phyloP scores from a whole-genome alignment of 2,797 vertebrate genomes.

The Malacoctenus gilli region DNA sequence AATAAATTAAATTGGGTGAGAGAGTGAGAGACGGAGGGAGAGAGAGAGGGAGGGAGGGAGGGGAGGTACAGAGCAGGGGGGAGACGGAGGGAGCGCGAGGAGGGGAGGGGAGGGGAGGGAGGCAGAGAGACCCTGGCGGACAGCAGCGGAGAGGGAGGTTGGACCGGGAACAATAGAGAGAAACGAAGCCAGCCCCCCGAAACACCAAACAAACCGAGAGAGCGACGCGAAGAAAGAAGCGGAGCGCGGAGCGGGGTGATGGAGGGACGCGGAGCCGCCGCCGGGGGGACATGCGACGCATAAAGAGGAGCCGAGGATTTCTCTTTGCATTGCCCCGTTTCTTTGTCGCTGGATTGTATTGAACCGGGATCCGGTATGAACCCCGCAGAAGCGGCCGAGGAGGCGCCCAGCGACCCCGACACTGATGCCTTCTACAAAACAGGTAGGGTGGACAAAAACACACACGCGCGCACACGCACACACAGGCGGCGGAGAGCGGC shows the following conservation, averaged over 20 bases:
- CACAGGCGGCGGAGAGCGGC: too few relatives aligned
- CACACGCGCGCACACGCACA: too few relatives aligned
- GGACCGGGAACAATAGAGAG: slow-evolving; percentile 79
- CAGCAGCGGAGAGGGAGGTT: slow-evolving; percentile 65
- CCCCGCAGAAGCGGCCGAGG: slow-evolving; percentile 81
- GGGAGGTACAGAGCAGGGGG: not conserved
- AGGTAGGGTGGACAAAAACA: slow-evolving; percentile 60
- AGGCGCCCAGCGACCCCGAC: slow-evolving; percentile 89
- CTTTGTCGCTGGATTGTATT: slow-evolving; percentile 57
- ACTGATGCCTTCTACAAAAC: slow-evolving; percentile 86
- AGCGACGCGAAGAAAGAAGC: slow-evolving; percentile 25
- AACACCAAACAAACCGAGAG: slow-evolving; percentile 51
- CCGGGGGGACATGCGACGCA: slow-evolving; percentile 55
- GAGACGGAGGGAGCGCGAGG: slow-evolving; percentile 16
- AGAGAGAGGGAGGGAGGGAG: not conserved
- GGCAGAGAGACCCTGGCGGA: slow-evolving; percentile 68
- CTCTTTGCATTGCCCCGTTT: too few relatives aligned
- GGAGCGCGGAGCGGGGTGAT: slow-evolving; percentile 15
- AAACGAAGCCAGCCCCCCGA: slow-evolving; percentile 60
- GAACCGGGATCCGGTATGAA: slow-evolving; percentile 72
- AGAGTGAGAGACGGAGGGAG: slow-evolving; percentile 12
- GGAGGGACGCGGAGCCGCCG: slow-evolving; percentile 25
- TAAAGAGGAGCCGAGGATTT: too few relatives aligned
- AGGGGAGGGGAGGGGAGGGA: slow-evolving; percentile 9
- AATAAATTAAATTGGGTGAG: too few relatives aligned